phyloP scores from a whole-genome alignment of 1,140 invertebrate genomes.

The Amphibalanus amphitrite region DNA sequence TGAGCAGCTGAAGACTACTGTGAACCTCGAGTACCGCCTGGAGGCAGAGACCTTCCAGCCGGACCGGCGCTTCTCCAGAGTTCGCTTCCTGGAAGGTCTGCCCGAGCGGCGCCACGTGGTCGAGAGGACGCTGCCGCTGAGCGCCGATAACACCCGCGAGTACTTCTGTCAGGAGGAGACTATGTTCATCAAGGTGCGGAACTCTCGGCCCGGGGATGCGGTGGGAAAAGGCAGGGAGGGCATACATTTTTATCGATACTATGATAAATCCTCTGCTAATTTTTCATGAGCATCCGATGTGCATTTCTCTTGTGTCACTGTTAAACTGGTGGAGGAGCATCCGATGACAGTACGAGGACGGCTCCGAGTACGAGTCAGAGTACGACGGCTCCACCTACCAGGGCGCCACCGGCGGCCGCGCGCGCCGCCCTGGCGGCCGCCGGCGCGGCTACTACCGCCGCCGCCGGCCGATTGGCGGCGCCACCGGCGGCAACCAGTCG shows the following conservation, averaged over 20 bases:
- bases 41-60: slow-evolving; percentile 54
- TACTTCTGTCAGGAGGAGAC: slow-evolving; percentile 60
- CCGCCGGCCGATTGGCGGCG: slow-evolving; percentile 41
- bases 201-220: too few relatives aligned
- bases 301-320: too few relatives aligned
- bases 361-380: slow-evolving; percentile 9
- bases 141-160: slow-evolving; percentile 53
- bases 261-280: too few relatives aligned
- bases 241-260: too few relatives aligned
- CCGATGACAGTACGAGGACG: neutral
- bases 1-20: slow-evolving; percentile 30
- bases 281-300: too few relatives aligned
- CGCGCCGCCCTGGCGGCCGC: slow-evolving; percentile 25
- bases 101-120: slow-evolving; percentile 28
- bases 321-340: too few relatives aligned
- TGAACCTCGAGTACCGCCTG: slow-evolving; percentile 52
- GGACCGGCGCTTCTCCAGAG: slow-evolving; percentile 59
- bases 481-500: slow-evolving; percentile 30
- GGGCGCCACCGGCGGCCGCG: slow-evolving; percentile 3
- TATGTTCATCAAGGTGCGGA: slow-evolving; percentile 21
- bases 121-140: slow-evolving; percentile 22
- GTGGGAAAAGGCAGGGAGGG: too few relatives aligned
- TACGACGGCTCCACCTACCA: slow-evolving; percentile 1
- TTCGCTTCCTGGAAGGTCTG: slow-evolving; percentile 41
- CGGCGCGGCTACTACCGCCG: slow-evolving; percentile 54